Conservation (phyloP, 1,140 invertebrate genomes). For the Eupeodes corollae region DNA sequence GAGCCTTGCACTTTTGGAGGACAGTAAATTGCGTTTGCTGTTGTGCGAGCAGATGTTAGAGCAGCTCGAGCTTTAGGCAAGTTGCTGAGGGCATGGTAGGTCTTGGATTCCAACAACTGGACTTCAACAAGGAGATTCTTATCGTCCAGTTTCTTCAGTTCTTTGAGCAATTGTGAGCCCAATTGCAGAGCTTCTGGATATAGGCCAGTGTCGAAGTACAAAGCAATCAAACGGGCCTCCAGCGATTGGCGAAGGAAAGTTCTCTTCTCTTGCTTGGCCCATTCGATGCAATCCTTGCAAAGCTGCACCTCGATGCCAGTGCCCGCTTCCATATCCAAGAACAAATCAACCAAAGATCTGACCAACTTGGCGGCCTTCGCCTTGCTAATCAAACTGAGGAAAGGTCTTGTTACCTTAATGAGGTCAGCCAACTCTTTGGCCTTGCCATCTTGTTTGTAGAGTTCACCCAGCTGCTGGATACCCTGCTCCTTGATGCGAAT, state of each 20-base stretch:
- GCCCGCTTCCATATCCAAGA: conserved; percentile 88
- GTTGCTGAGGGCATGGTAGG: conserved; percentile 94
- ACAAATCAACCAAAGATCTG: conserved; percentile 90
- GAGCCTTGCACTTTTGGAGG: conserved; percentile 96
- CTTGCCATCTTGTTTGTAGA: conserved; percentile 85
- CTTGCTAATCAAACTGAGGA: conserved; percentile 89
- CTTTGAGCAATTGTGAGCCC: conserved; percentile 75
- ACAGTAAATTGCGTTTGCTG: conserved; percentile 98
- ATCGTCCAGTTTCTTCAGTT: conserved; percentile 98
- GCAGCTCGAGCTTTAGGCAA: conserved; percentile 93
- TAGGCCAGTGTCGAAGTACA: conserved; percentile 90
- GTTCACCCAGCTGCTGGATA: conserved; percentile 77
- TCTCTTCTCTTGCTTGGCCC: conserved; percentile 95
- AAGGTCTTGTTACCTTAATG: conserved; percentile 88
- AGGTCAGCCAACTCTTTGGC: conserved; percentile 87
- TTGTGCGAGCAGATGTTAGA: conserved; percentile 93
- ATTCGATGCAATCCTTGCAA: conserved; percentile 96
- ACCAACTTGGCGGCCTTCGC: conserved; percentile 98
- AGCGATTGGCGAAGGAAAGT: conserved; percentile 94
- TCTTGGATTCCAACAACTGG: conserved; percentile 95
- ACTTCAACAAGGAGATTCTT: conserved; percentile 97
- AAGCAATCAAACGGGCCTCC: conserved; percentile 82
- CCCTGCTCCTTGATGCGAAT: conserved; percentile 81
- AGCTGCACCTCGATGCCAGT: conserved; percentile 85
- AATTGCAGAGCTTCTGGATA: conserved; percentile 75